phyloP scores from a whole-genome alignment of 1,140 invertebrate genomes.

The Cydia strobilella region DNA sequence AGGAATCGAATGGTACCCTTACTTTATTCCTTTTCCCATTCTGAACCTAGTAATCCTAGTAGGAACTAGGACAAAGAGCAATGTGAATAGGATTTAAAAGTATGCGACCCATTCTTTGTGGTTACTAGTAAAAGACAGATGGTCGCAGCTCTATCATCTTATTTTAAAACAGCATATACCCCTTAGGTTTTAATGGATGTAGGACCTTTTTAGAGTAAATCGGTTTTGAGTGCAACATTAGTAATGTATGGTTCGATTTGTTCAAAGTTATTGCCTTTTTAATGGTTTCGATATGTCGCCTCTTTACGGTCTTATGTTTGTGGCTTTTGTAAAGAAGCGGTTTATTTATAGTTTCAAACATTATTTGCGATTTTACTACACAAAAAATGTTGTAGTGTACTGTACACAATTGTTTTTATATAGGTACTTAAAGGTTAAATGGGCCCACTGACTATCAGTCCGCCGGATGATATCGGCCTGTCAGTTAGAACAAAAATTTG shows the following conservation, averaged over 20 bases:
- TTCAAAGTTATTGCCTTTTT: constrained; percentile 10
- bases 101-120: constrained; percentile 8
- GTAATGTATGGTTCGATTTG: constrained; percentile 19
- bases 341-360: no score
- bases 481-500: no score
- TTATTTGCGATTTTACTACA: no score
- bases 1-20: no score
- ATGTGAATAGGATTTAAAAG: not conserved
- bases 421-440: no score
- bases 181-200: not conserved
- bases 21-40: no score
- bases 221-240: not conserved
- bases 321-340: no score
- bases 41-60: not conserved
- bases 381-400: no score
- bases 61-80: no score
- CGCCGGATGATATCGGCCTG: no score
- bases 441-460: no score
- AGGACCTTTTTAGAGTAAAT: not conserved
- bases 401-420: no score
- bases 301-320: not conserved
- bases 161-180: not conserved
- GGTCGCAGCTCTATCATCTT: not conserved
- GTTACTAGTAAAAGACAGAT: not conserved
- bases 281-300: not conserved